A percentile compares a stretch with the other conserved stretches of the same genome.
phyloP scores from a whole-genome alignment of 2,797 vertebrate genomes.

The Denticeps clupeoides region DNA sequence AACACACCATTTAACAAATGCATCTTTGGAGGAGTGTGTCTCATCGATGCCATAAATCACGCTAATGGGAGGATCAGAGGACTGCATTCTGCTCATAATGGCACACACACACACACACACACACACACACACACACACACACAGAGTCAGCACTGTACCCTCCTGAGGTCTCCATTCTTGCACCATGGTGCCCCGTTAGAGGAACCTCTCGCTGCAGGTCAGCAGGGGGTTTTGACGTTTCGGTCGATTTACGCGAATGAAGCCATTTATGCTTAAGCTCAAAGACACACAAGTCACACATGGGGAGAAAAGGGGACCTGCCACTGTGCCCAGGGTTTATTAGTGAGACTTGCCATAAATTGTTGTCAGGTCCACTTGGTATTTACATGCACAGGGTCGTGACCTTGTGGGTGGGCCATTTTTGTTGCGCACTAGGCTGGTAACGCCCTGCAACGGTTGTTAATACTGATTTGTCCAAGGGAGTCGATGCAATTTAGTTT shows the following conservation, averaged over 20 bases:
- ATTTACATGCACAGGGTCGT: too few species aligned
- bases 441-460: too few species aligned
- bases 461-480: too few species aligned
- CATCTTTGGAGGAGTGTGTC: constrained; percentile 23
- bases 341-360: neutral
- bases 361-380: too few species aligned
- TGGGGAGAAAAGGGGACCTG: too few species aligned
- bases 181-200: neutral
- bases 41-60: constrained; percentile 40
- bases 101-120: constrained; percentile 20
- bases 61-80: constrained; percentile 36
- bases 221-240: neutral
- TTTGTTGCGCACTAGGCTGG: too few species aligned
- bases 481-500: too few species aligned
- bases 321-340: constrained; percentile 3
- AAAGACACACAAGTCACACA: neutral
- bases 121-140: neutral
- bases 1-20: constrained; percentile 28
- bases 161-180: constrained; percentile 21
- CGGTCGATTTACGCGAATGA: neutral
- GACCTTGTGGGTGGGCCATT: too few species aligned
- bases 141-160: constrained; percentile 1
- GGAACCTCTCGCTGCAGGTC: neutral
- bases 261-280: neutral
- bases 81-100: constrained; percentile 25